These are phyloP conservation scores for Apomyelois bistriatella DNA, from an alignment of 2,888 invertebrate species.

Conservation along the genomic window DNA sequence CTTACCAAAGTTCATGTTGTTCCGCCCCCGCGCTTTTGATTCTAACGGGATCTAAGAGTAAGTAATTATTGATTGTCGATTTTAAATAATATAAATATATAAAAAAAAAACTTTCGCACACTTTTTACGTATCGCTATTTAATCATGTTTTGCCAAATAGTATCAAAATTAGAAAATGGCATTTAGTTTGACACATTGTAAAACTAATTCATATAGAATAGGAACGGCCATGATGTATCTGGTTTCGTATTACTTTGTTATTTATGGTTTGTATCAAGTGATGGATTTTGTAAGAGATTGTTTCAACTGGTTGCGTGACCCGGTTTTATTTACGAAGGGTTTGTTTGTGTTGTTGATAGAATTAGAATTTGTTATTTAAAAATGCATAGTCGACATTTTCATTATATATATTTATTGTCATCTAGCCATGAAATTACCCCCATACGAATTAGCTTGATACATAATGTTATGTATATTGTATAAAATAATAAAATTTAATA, in stretches of 20 bases:
- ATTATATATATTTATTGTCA: constrained; percentile 14
- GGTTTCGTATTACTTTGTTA: neutral
- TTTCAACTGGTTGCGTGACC: constrained; percentile 4
- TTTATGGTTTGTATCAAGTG: neutral
- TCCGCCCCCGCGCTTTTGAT: neutral
- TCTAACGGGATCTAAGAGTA: neutral
- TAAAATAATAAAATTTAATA: constrained; percentile 12
- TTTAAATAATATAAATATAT: neutral
- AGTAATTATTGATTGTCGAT: neutral
- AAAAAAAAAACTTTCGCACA: neutral
- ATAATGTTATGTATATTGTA: constrained; percentile 22
- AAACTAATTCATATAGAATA: neutral
- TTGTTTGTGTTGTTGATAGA: constrained; percentile 1
- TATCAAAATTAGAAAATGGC: constrained; percentile 1
- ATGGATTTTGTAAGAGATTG: constrained; percentile 9
- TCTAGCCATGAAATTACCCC: constrained; percentile 4
- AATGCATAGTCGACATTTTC: constrained; percentile 18
- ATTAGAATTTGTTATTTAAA: neutral
- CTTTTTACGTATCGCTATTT: neutral
- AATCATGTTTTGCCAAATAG: neutral
- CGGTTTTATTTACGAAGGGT: constrained; percentile 5
- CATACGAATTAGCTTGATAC: constrained; percentile 18
- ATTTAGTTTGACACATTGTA: constrained; percentile 4
- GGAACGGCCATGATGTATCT: neutral
- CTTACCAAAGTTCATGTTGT: too few relatives aligned